Evolutionary conservation across 2,113 vertebrate species (phyloP).

Genomic region (Octodon degus): DNA sequence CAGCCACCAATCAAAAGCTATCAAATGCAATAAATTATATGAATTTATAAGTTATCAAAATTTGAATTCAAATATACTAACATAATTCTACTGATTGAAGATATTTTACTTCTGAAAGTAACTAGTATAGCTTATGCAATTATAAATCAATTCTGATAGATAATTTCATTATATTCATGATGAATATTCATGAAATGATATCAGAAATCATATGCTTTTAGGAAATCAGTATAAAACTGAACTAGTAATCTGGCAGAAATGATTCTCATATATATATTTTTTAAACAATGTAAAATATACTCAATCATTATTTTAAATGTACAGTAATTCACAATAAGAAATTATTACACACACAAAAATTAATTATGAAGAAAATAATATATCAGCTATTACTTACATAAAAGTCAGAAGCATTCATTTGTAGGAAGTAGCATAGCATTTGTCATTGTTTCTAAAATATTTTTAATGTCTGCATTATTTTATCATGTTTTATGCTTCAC

Average conservation of each 20-base stretch:
- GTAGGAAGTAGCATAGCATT: neutral
- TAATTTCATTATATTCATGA: neutral
- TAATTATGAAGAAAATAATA: neutral
- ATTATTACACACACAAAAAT: neutral
- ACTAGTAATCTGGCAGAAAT: neutral
- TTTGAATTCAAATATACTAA: neutral
- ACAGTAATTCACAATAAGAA: neutral
- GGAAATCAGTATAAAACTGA: neutral
- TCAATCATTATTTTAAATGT: neutral
- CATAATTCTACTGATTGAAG: neutral
- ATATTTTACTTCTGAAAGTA: neutral
- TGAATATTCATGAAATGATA: neutral
- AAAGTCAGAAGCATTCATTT: neutral
- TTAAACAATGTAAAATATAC: neutral
- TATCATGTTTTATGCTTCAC: neutral
- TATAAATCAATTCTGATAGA: neutral
- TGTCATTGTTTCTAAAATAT: neutral
- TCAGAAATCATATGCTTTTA: neutral
- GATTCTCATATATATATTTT: neutral
- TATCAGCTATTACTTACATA: neutral
- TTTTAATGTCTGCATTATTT: neutral
- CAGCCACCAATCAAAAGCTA: neutral
- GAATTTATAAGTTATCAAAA: neutral
- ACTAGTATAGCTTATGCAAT: accelerated
- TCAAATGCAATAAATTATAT: neutral